Base-by-base conservation (phyloP, 2,113 vertebrate genomes). In the Oxyura jamaicensis region DNA sequence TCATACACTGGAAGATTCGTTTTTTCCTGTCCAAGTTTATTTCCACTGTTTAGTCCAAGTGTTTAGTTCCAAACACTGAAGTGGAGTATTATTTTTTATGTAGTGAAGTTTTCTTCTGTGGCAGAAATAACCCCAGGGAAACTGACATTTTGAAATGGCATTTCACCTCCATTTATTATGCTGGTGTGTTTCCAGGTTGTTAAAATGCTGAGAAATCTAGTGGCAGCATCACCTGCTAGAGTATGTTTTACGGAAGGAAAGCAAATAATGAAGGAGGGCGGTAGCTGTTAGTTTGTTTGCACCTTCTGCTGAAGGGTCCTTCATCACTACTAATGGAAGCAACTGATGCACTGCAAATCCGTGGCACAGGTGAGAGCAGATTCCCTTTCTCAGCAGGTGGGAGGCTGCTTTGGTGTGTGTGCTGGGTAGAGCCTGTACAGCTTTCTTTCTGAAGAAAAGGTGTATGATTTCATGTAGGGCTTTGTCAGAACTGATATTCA, bases 201-300 rank as follows among this genome's bases (percentile, higher is more conserved):
- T 92, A 46, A 96, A 75, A 60, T 1, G 11, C 83, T 94, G 85
- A 87, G 88, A 88, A 95, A 68, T 78, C 42, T 29, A 58, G 36
- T 28, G 35, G 53, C 77, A 79, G 62, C 66, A 88, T 95, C 86
- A 91, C 67, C 86, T 96, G 81, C 82, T 93, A 65, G 50, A 90
- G 65, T 36, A 42, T 81, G 52, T 93, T 80, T 86, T 73, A 53
- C 46, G 15, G 63, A 88, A 65, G 44, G 33, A 83, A 87, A 93
- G 75, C 58, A 92, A 86, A 66, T 55, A 84, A 68, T 18, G 35
- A 73, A 75, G 33, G 9, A 25, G 31, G 10, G 36, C 29, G 39
- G 26, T 23, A 29, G 48, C 79, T 69, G 50, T 66, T 73, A 10
- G 16, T 76, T 74, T 92, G 26, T 58, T 92, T 50, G 55, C 2